Percentiles rank a stretch among this genome's conserved stretches.
Conservation (phyloP, 2,888 invertebrate species). For the Drosophila percnosoma region DNA sequence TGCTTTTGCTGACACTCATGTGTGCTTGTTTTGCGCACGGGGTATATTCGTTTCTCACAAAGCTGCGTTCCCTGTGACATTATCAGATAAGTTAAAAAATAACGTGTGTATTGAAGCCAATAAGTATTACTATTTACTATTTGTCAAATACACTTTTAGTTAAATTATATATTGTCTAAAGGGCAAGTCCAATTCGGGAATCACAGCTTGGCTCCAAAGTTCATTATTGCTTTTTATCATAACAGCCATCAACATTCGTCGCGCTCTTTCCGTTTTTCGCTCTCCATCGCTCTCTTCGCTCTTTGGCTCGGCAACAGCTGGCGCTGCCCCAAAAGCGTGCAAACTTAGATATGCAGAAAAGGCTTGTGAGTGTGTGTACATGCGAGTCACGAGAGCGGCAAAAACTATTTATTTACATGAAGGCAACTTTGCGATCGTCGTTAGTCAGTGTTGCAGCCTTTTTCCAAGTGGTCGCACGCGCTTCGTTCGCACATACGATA, state of each 20-base stretch:
- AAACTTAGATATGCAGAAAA: slow-evolving; percentile 27
- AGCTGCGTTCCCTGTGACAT: background rate
- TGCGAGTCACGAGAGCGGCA: slow-evolving; percentile 30
- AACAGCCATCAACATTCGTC: slow-evolving; percentile 16
- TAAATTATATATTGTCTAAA: background rate
- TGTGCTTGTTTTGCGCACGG: background rate
- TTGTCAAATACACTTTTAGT: background rate
- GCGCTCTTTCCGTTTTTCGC: slow-evolving; percentile 8
- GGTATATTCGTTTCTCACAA: slow-evolving; percentile 11
- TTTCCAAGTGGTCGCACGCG: slow-evolving; percentile 35
- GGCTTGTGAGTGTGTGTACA: slow-evolving; percentile 3
- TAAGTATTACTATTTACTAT: background rate
- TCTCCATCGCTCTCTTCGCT: slow-evolving; percentile 8
- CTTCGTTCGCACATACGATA: slow-evolving; percentile 7
- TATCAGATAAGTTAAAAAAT: background rate
- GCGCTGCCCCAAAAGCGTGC: slow-evolving; percentile 24
- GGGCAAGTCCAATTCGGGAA: slow-evolving; percentile 20
- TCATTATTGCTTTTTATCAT: slow-evolving; percentile 36
- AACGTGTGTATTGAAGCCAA: background rate
- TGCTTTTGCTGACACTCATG: background rate
- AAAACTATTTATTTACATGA: slow-evolving; percentile 71
- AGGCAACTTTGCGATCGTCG: slow-evolving; percentile 48
- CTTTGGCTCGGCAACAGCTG: slow-evolving; percentile 42
- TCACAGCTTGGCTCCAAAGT: background rate
- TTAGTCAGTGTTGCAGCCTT: slow-evolving; percentile 55